Evolutionary conservation across 2,888 invertebrate species (phyloP), one percentile per base, ranked within the genome.

Genomic region (Criorhina ranunculi): DNA sequence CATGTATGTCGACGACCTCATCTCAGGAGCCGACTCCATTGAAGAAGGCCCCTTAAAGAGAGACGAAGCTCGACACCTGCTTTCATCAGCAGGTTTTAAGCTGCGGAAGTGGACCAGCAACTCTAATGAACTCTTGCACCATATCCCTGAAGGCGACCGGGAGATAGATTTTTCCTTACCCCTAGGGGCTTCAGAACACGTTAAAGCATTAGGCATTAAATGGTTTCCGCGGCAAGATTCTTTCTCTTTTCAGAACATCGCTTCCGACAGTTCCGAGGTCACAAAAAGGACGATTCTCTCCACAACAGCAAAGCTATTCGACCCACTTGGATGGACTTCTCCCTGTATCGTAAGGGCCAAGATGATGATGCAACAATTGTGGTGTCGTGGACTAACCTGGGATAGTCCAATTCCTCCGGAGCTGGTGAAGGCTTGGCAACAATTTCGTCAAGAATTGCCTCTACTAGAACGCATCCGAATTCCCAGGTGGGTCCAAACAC

Each of bases 401-500:
- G n/a, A n/a, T n/a, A n/a, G n/a, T n/a, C n/a, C n/a, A n/a, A n/a
- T n/a, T n/a, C n/a, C n/a, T n/a, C n/a, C n/a, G n/a, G n/a, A n/a
- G n/a, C n/a, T n/a, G n/a, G n/a, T n/a, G n/a, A n/a, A n/a, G n/a
- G n/a, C n/a, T n/a, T n/a, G n/a, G n/a, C n/a, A n/a, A n/a, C n/a
- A n/a, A n/a, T n/a, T n/a, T n/a, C n/a, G n/a, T n/a, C n/a, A n/a
- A n/a, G n/a, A n/a, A n/a, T n/a, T 2, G 31, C 62, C 1, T 12
- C 15, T n/a, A 2, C 5, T 59, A 5, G n/a, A 46, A 6, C 40
- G 19, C n/a, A 33, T 66, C 8, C 44, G 51, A 0, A 19, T 66
- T 19, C 70, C 57, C 3, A 9, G 70, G n/a, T 69, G 69, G 55
- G 29, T 69, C 5, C 35, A 51, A 5, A 46, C 31, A 19, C 29